These are phyloP conservation scores for Papilio protenor DNA, from an alignment of 2,888 invertebrate species.

Conservation along the genomic window DNA sequence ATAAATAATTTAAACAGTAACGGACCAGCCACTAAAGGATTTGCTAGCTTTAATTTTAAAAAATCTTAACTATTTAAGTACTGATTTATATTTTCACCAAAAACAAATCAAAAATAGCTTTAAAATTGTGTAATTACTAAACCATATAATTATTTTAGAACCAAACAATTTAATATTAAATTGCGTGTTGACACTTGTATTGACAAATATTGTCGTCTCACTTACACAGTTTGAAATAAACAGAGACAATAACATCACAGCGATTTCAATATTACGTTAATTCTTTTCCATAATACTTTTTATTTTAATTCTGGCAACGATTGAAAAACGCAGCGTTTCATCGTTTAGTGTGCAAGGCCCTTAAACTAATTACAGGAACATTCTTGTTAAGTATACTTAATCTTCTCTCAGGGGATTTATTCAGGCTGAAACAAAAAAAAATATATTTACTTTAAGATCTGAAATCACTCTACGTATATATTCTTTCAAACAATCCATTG, in stretches of 20 bases:
- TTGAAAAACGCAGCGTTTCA: constrained; percentile 57
- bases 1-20: background rate
- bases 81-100: too few species aligned
- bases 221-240: too few species aligned
- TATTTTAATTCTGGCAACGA: constrained; percentile 39
- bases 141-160: background rate
- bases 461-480: too few species aligned
- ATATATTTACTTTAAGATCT: background rate
- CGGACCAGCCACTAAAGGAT: constrained; percentile 42
- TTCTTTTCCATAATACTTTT: background rate
- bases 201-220: too few species aligned
- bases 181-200: too few species aligned
- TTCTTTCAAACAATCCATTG: too few species aligned
- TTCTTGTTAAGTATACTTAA: constrained; percentile 67
- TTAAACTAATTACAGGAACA: constrained; percentile 68
- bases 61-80: background rate
- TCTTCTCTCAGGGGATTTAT: constrained; percentile 50
- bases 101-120: background rate
- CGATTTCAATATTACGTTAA: background rate
- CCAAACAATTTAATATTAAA: background rate
- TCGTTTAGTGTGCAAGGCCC: constrained; percentile 58
- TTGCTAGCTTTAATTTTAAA: background rate
- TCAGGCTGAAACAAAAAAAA: constrained; percentile 66
- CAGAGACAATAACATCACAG: too few species aligned
- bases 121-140: background rate